Percentiles rank a stretch among this genome's conserved stretches.
phyloP scores from a whole-genome alignment of 1,140 invertebrate species.

The Caenorhabditis latens region DNA sequence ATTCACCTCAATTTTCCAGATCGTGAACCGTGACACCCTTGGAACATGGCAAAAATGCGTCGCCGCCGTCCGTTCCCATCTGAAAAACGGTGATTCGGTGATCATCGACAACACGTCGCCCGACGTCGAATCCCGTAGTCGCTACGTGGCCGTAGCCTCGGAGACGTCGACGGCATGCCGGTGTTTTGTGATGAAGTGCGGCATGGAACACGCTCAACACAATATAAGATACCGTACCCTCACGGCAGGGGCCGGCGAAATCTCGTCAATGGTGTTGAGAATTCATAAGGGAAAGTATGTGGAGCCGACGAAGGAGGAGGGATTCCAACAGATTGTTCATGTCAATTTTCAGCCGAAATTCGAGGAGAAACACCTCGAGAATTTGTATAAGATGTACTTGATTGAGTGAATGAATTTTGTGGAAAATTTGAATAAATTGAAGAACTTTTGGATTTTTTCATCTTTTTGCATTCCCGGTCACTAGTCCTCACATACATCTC shows the following conservation, averaged over 20 bases:
- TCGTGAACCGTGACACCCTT: conserved; percentile 61
- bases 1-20: not conserved
- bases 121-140: conserved; percentile 53
- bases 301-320: conserved; percentile 32
- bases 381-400: conserved; percentile 57
- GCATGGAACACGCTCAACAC: conserved; percentile 58
- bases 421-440: too few relatives aligned
- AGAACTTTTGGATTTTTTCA: too few relatives aligned
- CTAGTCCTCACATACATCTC: too few relatives aligned
- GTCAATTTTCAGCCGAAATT: conserved; percentile 59
- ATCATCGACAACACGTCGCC: conserved; percentile 64
- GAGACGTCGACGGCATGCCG: conserved; percentile 1
- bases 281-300: conserved; percentile 59
- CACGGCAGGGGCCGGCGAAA: not conserved
- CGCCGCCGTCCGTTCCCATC: not conserved
- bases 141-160: conserved; percentile 56
- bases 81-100: conserved; percentile 58
- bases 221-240: conserved; percentile 49
- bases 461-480: too few relatives aligned
- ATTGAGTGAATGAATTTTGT: conserved; percentile 4
- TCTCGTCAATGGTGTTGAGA: conserved; percentile 60
- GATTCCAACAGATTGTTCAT: conserved; percentile 39
- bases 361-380: conserved; percentile 13
- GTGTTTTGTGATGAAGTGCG: conserved; percentile 60
- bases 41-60: conserved; percentile 67